Evolutionary conservation across 2,797 vertebrate species (phyloP).

Genomic region (Sebastes ruberrimus): DNA sequence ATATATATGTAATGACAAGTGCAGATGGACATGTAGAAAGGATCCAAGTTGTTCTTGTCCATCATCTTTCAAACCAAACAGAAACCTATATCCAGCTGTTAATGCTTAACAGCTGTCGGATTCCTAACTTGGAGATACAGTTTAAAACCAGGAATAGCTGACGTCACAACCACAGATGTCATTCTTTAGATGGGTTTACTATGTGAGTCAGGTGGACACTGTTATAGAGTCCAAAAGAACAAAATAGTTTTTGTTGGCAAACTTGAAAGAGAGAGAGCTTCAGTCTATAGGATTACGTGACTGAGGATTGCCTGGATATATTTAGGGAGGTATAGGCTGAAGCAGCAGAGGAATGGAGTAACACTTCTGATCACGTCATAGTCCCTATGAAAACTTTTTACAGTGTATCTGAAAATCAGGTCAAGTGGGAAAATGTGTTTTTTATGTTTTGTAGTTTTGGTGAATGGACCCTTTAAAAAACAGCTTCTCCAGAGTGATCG

Average conservation of each 20-base stretch:
- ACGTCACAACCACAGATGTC: too few relatives aligned
- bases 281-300: too few relatives aligned
- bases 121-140: not conserved
- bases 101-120: not conserved
- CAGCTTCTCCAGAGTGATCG: not conserved
- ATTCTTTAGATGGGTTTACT: rapidly evolving
- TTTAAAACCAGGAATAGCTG: not conserved
- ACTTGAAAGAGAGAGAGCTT: too few relatives aligned
- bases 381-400: not conserved
- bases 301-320: too few relatives aligned
- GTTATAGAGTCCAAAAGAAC: not conserved
- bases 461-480: not conserved
- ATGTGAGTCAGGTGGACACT: not conserved
- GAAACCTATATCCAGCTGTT: not conserved
- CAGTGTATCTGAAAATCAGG: not conserved
- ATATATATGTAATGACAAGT: too few relatives aligned
- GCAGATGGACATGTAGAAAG: not conserved
- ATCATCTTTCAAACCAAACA: too few relatives aligned
- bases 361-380: not conserved
- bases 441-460: not conserved
- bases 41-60: too few relatives aligned
- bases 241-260: too few relatives aligned
- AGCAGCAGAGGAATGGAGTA: not conserved
- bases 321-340: not conserved
- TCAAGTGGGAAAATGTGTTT: not conserved